Base-by-base conservation (phyloP, 2,797 vertebrate species). In the Melanotaenia boesemani region DNA sequence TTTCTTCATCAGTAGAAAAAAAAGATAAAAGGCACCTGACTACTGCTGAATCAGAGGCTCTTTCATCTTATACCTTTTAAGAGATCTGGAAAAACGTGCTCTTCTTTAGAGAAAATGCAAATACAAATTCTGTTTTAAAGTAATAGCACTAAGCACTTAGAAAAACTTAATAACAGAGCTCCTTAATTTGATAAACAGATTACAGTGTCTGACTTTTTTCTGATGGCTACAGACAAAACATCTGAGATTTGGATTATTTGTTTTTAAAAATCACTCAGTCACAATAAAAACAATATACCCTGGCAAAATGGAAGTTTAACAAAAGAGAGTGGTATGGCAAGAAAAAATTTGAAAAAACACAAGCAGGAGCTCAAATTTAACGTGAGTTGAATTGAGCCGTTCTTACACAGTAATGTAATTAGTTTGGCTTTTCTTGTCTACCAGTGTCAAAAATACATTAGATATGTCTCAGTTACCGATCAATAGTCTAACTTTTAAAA, bases 61-160 rank as follows among this genome's bases (percentile, higher is more conserved):
- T 88, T 89, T 90, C 87, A 83, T 91, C 75, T 80, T 75, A 13
- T 22, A 69, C 50, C 81, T 87, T 84, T 85, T 84, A 79, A 86
- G 67, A 76, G 46, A 86, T 84, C 72, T 83, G 71, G 71, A 87
- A 44, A 44, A 15, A 84, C 73, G 58, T 67, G 76, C 75, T 82
- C 67, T 67, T 77, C 73, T 76, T 72, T 88, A 84, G 85, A 74
- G 70, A 63, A 69, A 86, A 74, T 82, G 39, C 77, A 76, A 86
- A 74, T 82, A 36, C 76, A 76, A 79, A 76, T 75, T 50, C 37
- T 60, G 26, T 48, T 82, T 85, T 64, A 82, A 67, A 79, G 54
- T 60, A 66, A 77, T 71, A 76, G 41, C 67, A 76, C 74, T 75
- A 46, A 6, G 71, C 36, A 68, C 8, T 41, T 52, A 50, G 22